These are phyloP conservation scores for Drosophila tani DNA, from an alignment of 1,140 invertebrate species.

Conservation along the genomic window DNA sequence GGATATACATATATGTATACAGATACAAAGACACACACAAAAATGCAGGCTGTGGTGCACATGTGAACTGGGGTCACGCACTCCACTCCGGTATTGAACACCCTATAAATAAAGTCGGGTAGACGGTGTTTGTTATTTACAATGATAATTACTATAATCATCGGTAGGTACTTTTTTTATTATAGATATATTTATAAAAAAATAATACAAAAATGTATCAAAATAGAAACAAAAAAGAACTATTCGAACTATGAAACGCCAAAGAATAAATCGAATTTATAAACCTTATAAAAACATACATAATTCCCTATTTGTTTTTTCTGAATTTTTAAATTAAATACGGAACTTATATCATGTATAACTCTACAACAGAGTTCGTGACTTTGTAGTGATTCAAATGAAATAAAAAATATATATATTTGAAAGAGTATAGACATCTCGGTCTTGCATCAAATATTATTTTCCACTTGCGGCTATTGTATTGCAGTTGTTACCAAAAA, in stretches of 20 bases:
- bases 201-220: no score
- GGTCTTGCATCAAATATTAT: background rate
- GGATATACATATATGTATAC: slow-evolving; percentile 12
- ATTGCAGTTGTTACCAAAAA: slow-evolving; percentile 24
- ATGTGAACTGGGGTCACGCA: slow-evolving; percentile 71
- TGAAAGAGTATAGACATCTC: background rate
- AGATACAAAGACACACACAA: background rate
- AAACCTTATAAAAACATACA: no score
- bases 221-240: no score
- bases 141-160: no score
- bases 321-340: no score
- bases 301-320: no score
- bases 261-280: no score
- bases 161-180: no score
- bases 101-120: background rate
- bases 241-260: no score
- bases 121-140: background rate
- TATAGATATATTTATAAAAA: no score
- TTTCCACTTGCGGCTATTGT: slow-evolving; percentile 25
- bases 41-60: slow-evolving; percentile 8
- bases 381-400: background rate
- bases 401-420: background rate
- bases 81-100: slow-evolving; percentile 31
- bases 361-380: background rate
- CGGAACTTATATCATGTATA: no score